These are phyloP conservation scores for Lepidurus couesii DNA, from an alignment of 1,140 invertebrate genomes.

Conservation along the genomic window DNA sequence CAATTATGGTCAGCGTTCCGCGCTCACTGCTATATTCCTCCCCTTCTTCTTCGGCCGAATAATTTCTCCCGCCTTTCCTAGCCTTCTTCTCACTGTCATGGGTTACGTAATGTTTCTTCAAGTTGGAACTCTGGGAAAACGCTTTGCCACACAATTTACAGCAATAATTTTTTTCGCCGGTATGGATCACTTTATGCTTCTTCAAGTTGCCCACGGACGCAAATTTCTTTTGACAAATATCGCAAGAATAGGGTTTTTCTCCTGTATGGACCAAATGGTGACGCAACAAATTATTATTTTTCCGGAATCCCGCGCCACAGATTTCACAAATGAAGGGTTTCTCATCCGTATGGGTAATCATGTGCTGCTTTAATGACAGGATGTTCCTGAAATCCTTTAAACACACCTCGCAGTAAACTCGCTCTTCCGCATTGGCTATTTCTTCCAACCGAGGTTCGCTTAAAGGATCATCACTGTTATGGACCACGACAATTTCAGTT, in stretches of 20 bases:
- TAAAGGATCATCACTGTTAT: not conserved
- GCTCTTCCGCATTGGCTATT: conserved; percentile 42
- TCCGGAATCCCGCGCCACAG: conserved; percentile 32
- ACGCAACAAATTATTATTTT: conserved; percentile 25
- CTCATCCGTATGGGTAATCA: conserved; percentile 37
- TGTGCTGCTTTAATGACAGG: conserved; percentile 56
- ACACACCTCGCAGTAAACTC: conserved; percentile 54
- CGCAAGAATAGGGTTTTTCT: conserved; percentile 42
- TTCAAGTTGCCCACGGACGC: conserved; percentile 39
- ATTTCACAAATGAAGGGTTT: conserved; percentile 40
- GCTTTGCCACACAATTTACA: conserved; percentile 43
- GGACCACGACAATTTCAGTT: not conserved
- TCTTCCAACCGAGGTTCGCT: not conserved
- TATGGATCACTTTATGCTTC: conserved; percentile 39
- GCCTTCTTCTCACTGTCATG: conserved; percentile 24
- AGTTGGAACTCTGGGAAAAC: conserved; percentile 42
- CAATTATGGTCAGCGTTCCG: not conserved
- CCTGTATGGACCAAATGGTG: conserved; percentile 43
- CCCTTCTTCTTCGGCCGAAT: conserved; percentile 22
- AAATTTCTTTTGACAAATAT: conserved; percentile 44
- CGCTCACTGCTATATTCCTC: not conserved
- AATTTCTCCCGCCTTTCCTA: not conserved
- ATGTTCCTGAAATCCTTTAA: conserved; percentile 55
- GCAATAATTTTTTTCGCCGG: conserved; percentile 40
- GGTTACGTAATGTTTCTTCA: conserved; percentile 39